A percentile compares a stretch with the other conserved stretches of the same genome.
Evolutionary conservation across 1,140 invertebrate species (phyloP).

Genomic region (Sarcophaga peregrina): DNA sequence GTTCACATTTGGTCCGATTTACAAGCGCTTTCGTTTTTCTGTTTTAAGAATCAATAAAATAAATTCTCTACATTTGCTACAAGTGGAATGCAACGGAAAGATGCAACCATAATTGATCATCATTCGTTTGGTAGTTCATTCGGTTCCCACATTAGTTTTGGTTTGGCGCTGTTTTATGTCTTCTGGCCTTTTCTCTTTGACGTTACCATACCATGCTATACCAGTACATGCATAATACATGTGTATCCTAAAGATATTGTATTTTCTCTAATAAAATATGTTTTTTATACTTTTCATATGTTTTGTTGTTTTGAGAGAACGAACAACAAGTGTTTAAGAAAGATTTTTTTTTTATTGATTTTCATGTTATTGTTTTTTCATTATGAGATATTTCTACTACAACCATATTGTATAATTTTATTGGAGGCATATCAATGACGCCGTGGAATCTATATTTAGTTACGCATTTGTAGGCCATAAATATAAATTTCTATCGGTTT

Average conservation of each 20-base stretch:
- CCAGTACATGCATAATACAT: not conserved
- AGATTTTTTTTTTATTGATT: conserved; percentile 2
- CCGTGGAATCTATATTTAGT: conserved; percentile 37
- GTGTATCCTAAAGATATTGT: not conserved
- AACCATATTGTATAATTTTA: conserved; percentile 23
- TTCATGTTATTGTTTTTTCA: not conserved
- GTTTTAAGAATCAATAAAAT: not conserved
- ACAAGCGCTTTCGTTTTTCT: not conserved
- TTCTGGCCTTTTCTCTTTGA: not conserved
- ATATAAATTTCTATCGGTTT: not conserved
- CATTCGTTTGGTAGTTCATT: not conserved
- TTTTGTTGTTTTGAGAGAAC: not conserved
- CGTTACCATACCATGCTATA: not conserved
- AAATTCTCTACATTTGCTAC: not conserved
- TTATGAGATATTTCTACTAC: not conserved
- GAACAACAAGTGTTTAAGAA: conserved; percentile 24
- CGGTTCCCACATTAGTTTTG: conserved; percentile 24
- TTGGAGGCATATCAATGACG: conserved; percentile 33
- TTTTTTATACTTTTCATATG: not conserved
- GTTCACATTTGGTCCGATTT: conserved; percentile 27
- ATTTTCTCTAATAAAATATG: conserved; percentile 9
- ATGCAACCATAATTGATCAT: not conserved
- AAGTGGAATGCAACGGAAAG: not conserved
- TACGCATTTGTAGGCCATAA: conserved; percentile 27
- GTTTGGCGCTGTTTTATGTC: not conserved